A percentile compares a stretch with the other conserved stretches of the same genome.
These are phyloP conservation scores for Apis florea DNA, from an alignment of 1,140 invertebrate species.

Conservation along the genomic window DNA sequence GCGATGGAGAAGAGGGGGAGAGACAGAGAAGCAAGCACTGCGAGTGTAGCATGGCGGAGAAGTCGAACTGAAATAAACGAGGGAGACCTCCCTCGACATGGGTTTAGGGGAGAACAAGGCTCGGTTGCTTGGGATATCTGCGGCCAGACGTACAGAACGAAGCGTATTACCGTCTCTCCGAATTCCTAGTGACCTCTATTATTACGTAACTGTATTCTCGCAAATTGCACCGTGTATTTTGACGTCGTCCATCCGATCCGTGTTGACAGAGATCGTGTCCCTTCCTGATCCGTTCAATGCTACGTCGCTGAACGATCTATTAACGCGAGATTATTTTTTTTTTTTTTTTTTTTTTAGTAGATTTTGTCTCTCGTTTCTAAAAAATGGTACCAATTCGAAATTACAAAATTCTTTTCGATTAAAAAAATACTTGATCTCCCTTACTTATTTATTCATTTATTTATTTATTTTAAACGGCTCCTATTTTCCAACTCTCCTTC, in stretches of 20 bases:
- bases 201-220: slow-evolving; percentile 37
- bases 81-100: slow-evolving; percentile 45
- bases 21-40: too few relatives aligned
- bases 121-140: slow-evolving; percentile 46
- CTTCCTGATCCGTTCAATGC: neutral
- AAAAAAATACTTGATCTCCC: too few relatives aligned
- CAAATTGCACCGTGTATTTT: too few relatives aligned
- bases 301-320: neutral
- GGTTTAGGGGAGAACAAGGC: slow-evolving; percentile 52
- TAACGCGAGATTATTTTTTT: neutral
- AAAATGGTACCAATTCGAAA: too few relatives aligned
- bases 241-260: neutral
- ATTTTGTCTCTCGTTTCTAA: too few relatives aligned
- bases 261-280: neutral
- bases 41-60: slow-evolving; percentile 24
- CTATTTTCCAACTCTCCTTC: too few relatives aligned
- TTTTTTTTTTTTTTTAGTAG: neutral
- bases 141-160: slow-evolving; percentile 27
- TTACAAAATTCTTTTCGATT: too few relatives aligned
- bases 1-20: slow-evolving; percentile 10
- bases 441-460: too few relatives aligned
- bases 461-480: too few relatives aligned
- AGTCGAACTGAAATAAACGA: slow-evolving; percentile 64
- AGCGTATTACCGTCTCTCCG: slow-evolving; percentile 11
- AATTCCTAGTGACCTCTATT: slow-evolving; percentile 54